Conservation (phyloP, 30 jellyfish, hydroid and myxozoan species). For the Turritopsis rubra region DNA sequence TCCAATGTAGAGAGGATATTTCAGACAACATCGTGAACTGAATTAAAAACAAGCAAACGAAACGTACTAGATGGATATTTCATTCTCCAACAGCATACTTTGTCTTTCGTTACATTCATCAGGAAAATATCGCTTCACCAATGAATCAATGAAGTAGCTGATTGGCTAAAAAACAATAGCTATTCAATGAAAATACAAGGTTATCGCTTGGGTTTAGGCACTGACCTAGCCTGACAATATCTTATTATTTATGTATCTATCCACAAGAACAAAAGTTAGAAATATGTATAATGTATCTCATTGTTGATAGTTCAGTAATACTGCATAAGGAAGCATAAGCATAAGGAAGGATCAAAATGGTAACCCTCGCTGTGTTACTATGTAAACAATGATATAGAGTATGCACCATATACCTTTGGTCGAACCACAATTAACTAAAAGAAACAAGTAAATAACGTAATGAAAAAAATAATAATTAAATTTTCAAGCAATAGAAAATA, state of each 20-base stretch:
- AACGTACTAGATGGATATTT: not conserved
- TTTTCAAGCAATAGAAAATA: not conserved
- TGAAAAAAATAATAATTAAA: too few relatives aligned
- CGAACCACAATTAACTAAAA: conserved; percentile 30
- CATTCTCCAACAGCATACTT: not conserved
- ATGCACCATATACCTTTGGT: conserved; percentile 45
- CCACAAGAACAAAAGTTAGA: not conserved
- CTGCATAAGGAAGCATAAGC: not conserved
- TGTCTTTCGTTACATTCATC: not conserved
- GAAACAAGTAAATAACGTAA: too few relatives aligned
- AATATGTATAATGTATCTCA: not conserved
- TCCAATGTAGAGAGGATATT: too few relatives aligned
- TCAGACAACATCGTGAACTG: too few relatives aligned
- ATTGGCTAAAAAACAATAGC: not conserved
- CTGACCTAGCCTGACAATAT: too few relatives aligned
- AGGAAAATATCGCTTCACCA: not conserved
- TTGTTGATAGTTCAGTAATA: not conserved
- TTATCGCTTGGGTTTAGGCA: too few relatives aligned
- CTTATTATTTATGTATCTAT: too few relatives aligned
- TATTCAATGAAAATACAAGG: too few relatives aligned
- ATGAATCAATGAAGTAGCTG: not conserved
- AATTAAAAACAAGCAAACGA: too few relatives aligned
- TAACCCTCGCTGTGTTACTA: not conserved
- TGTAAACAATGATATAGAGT: too few relatives aligned
- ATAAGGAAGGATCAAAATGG: not conserved